Evolutionary conservation across 64 coral and sea anemone genomes (phyloP), one percentile per base, ranked within the genome.

Genomic region (Catalaphyllia jardinei): DNA sequence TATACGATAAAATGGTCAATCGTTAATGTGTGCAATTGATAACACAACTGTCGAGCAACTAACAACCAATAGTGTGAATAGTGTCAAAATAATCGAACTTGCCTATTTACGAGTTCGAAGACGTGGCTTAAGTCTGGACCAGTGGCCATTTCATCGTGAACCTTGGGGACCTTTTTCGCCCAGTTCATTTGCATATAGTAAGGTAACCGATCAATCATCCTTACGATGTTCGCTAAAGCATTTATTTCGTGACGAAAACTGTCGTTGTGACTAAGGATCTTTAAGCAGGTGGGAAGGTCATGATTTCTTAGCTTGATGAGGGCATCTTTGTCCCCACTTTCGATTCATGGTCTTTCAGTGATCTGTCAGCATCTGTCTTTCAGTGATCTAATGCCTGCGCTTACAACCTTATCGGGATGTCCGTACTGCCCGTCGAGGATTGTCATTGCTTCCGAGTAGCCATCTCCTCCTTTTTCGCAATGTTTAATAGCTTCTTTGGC

Each of bases 201-300:
- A 0, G 80, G 89, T 8, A 92, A 59, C 14, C 80, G 69, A 3
- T 86, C 72, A 16, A 86, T 63, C 0, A 92, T 22, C 50, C 28
- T 12, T 28, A 86, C 80, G 0, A 92, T 51, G 20, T 86, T 86
- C 6, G 12, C 31, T 0, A 28, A 86, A 0, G 89, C 52, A 51
- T 86, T 92, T 42, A 86, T 76, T 35, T 86, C 89, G 38, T 86
- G 72, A 11, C 62, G 1, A 29, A 86, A 92, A 22, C 22, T 49
- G 7, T 63, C 2, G 4, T 52, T 52, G 50, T 52, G 4, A 4
- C 50, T 64, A 1, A 86, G 61, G 19, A 31, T 73, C n/a, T 92
- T 73, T 11, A 86, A 13, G 16, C 71, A 60, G 20, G 52, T 28
- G 4, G 72, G 79, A 3, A 86, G 55, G 24, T 76, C n/a, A n/a